Evolutionary conservation across 2,888 invertebrate genomes (phyloP).

Genomic region (Diarsia mendica): DNA sequence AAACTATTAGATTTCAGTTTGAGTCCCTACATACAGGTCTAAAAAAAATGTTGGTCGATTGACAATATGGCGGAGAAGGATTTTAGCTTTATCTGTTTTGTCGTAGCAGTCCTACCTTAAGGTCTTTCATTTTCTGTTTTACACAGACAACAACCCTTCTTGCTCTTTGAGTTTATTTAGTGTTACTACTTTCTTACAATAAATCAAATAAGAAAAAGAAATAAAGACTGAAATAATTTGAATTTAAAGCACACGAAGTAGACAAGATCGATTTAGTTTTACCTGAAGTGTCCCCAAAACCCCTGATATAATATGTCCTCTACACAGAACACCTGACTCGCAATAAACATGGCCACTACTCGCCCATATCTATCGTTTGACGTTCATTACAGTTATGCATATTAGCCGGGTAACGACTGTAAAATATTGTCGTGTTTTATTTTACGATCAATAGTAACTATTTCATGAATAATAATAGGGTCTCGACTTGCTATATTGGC

Average conservation of each 20-base stretch:
- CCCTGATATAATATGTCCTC: background rate
- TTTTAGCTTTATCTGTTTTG: background rate
- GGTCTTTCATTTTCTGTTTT: background rate
- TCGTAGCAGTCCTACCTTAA: background rate
- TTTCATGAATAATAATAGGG: constrained; percentile 49
- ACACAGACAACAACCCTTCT: background rate
- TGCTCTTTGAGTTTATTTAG: no score
- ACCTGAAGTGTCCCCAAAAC: constrained; percentile 19
- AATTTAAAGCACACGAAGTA: no score
- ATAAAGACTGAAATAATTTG: no score
- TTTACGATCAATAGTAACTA: constrained; percentile 57
- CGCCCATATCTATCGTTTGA: constrained; percentile 59
- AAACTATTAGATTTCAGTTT: background rate
- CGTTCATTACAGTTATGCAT: constrained; percentile 64
- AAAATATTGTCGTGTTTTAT: constrained; percentile 59
- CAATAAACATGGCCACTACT: constrained; percentile 58
- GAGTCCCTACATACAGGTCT: no score
- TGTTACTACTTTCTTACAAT: no score
- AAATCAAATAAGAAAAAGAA: no score
- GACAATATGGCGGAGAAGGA: background rate
- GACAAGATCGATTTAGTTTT: background rate
- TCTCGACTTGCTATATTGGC: constrained; percentile 31
- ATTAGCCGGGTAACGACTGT: constrained; percentile 52
- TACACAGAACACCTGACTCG: constrained; percentile 42
- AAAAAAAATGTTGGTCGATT: background rate